These are phyloP conservation scores for Papilio dardanus DNA, from an alignment of 1,140 invertebrate species.

Conservation along the genomic window DNA sequence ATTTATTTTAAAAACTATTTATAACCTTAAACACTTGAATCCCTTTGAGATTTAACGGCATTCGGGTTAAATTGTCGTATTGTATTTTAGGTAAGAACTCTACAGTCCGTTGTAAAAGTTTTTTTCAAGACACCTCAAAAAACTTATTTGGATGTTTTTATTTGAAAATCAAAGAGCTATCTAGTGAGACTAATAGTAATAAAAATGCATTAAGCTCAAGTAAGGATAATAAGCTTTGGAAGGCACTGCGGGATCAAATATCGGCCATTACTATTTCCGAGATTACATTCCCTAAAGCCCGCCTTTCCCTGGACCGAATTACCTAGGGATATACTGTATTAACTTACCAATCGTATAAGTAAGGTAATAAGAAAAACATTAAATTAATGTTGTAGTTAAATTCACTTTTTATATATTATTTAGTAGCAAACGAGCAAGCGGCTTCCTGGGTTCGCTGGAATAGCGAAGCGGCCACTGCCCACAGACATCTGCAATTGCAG, in stretches of 20 bases:
- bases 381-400: background rate
- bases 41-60: too few relatives aligned
- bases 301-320: background rate
- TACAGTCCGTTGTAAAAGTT: background rate
- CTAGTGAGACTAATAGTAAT: conserved; percentile 10
- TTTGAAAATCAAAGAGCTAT: background rate
- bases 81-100: background rate
- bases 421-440: too few relatives aligned
- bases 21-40: too few relatives aligned
- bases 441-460: too few relatives aligned
- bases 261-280: conserved; percentile 18
- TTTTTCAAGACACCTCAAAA: too few relatives aligned
- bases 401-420: too few relatives aligned
- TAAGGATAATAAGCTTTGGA: conserved; percentile 19
- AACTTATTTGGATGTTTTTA: too few relatives aligned
- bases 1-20: too few relatives aligned
- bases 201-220: conserved; percentile 29
- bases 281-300: conserved; percentile 23
- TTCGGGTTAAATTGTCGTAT: background rate
- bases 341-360: background rate
- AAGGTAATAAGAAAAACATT: background rate
- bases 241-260: conserved; percentile 16
- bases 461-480: too few relatives aligned
- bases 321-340: conserved; percentile 4
- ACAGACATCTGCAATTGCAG: too few relatives aligned